phyloP scores from a whole-genome alignment of 2,113 vertebrate genomes.

The Neoarius graeffei region DNA sequence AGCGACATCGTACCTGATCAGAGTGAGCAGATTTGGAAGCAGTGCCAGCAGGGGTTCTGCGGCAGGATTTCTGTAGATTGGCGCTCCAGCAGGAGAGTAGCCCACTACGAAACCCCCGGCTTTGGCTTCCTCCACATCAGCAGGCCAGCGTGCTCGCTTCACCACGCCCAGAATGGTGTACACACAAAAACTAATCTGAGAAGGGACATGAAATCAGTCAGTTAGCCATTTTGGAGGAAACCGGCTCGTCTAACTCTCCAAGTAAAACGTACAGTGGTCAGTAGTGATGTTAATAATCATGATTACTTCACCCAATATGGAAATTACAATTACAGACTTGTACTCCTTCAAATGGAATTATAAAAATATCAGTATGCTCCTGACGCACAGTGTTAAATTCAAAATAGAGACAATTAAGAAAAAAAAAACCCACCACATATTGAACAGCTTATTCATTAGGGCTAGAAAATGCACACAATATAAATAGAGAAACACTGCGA shows the following conservation, averaged over 20 bases:
- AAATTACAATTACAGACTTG: background rate
- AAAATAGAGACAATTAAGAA: too few species aligned
- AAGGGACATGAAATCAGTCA: conserved; percentile 25
- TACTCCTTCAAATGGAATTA: background rate
- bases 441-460: too few species aligned
- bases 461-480: too few species aligned
- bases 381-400: too few species aligned
- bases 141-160: conserved; percentile 89
- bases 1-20: conserved; percentile 81
- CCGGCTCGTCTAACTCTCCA: background rate
- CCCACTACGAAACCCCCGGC: conserved; percentile 88
- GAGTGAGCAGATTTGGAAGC: conserved; percentile 88
- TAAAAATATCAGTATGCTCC: too few species aligned
- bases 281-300: background rate
- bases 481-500: too few species aligned
- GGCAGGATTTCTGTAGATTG: conserved; percentile 90
- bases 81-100: conserved; percentile 76
- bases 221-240: background rate
- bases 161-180: conserved; percentile 87
- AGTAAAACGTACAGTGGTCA: background rate
- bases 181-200: conserved; percentile 88
- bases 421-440: too few species aligned
- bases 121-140: conserved; percentile 85
- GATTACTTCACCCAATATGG: background rate
- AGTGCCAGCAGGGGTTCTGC: conserved; percentile 82